These are phyloP conservation scores for Cantharis nigra DNA, from an alignment of 2,888 invertebrate species.

Conservation along the genomic window DNA sequence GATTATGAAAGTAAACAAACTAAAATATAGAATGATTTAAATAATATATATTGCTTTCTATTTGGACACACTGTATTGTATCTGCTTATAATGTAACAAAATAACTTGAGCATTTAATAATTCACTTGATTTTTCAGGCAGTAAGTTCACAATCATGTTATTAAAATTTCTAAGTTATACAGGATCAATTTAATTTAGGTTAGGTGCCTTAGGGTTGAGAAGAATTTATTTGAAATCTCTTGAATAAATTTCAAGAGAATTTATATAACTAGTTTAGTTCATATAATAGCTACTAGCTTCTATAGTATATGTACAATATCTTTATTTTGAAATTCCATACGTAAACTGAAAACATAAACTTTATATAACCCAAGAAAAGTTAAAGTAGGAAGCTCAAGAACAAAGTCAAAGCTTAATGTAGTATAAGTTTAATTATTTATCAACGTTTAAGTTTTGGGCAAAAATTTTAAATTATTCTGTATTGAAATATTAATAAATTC, in stretches of 20 bases:
- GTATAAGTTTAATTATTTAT: background rate
- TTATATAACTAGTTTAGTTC: background rate
- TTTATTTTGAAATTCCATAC: background rate
- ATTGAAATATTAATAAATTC: too few species aligned
- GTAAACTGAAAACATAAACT: background rate
- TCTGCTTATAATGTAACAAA: too few species aligned
- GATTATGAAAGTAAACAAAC: too few species aligned
- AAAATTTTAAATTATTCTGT: background rate
- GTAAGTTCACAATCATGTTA: background rate
- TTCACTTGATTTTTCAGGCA: too few species aligned
- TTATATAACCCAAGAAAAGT: background rate
- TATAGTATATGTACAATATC: background rate
- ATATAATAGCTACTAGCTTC: too few species aligned
- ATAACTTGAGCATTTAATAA: too few species aligned
- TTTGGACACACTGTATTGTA: too few species aligned
- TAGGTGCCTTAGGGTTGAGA: background rate
- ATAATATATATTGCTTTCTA: too few species aligned
- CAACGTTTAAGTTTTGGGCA: background rate
- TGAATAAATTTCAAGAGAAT: background rate
- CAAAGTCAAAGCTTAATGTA: background rate
- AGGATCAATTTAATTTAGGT: background rate
- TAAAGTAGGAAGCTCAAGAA: background rate
- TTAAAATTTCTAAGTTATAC: background rate
- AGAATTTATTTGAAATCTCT: background rate
- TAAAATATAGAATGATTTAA: too few species aligned